Conservation (phyloP, 2,113 vertebrate genomes). For the Micromys minutus region DNA sequence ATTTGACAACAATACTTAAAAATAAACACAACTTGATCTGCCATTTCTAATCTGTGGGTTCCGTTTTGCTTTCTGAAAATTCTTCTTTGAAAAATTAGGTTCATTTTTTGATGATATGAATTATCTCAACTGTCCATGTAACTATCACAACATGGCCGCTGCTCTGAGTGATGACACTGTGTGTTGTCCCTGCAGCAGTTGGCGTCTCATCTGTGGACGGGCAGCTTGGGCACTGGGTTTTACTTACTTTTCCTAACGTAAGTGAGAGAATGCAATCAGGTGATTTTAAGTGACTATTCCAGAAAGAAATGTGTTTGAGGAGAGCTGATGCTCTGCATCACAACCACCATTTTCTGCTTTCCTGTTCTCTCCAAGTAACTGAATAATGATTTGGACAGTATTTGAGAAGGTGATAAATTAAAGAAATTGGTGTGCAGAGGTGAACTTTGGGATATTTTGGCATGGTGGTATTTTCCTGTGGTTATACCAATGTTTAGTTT, state of each 20-base stretch:
- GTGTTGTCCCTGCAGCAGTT: background rate
- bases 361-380: background rate
- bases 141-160: background rate
- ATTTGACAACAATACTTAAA: background rate
- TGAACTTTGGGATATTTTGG: background rate
- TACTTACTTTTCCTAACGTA: background rate
- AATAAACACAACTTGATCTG: background rate
- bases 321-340: background rate
- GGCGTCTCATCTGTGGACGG: too few relatives aligned
- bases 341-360: background rate
- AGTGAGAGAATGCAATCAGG: background rate
- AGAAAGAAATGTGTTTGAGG: background rate
- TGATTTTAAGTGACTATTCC: background rate
- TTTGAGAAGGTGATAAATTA: background rate
- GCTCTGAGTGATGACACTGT: background rate
- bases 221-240: background rate
- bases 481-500: background rate
- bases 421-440: background rate
- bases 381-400: background rate
- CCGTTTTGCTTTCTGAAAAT: background rate
- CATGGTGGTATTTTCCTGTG: background rate
- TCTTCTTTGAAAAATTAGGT: background rate
- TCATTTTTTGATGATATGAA: background rate
- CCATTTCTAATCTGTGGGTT: background rate
- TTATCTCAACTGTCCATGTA: too few relatives aligned